Evolutionary conservation across 2,797 vertebrate genomes (phyloP).

Genomic region (Argya squamiceps): DNA sequence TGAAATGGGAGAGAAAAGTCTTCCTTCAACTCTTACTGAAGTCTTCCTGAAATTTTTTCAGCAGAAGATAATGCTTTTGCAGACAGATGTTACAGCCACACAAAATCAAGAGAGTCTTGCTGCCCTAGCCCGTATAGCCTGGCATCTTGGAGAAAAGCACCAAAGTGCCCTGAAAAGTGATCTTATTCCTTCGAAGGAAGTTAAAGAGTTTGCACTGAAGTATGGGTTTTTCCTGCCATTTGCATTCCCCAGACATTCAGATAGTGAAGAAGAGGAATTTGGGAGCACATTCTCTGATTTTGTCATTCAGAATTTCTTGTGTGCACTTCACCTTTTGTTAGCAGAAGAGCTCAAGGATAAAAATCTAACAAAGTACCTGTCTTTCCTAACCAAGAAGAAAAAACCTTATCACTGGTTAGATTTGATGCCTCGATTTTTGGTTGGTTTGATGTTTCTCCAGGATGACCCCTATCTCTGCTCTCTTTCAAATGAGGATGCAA

Average conservation of each 20-base stretch:
- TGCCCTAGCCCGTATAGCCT: slow-evolving; percentile 80
- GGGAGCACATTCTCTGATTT: slow-evolving; percentile 78
- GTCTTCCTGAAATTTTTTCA: slow-evolving; percentile 80
- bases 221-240: slow-evolving; percentile 70
- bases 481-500: not conserved
- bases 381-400: slow-evolving; percentile 81
- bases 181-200: slow-evolving; percentile 41
- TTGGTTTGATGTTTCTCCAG: slow-evolving; percentile 84
- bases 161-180: slow-evolving; percentile 55
- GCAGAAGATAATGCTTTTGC: slow-evolving; percentile 48
- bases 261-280: not conserved
- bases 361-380: slow-evolving; percentile 76
- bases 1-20: not conserved
- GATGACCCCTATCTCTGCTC: slow-evolving; percentile 35
- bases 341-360: slow-evolving; percentile 77
- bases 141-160: slow-evolving; percentile 81
- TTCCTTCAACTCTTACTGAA: slow-evolving; percentile 85
- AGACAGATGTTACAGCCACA: not conserved
- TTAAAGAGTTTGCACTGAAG: slow-evolving; percentile 77
- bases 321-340: slow-evolving; percentile 80
- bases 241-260: not conserved
- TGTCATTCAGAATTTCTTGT: slow-evolving; percentile 85
- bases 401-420: slow-evolving; percentile 83
- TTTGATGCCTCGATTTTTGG: slow-evolving; percentile 80
- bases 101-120: slow-evolving; percentile 44